A percentile compares a stretch with the other conserved stretches of the same genome.
Conservation (phyloP, 37 sponge, comb jelly and placozoan genomes). For the Dysidea cf. avara region DNA sequence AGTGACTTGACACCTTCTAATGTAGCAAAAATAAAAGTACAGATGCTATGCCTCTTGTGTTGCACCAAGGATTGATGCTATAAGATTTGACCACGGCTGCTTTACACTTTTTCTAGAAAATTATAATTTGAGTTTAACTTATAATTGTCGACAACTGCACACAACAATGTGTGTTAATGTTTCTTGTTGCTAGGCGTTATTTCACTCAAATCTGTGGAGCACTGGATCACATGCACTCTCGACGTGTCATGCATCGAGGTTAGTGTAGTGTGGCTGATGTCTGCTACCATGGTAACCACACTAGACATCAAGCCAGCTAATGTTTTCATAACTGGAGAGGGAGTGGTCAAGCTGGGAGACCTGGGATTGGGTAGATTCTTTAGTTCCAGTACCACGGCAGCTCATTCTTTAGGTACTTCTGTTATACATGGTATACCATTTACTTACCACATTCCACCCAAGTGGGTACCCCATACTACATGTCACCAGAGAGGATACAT, state of each 20-base stretch:
- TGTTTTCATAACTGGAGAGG: slow-evolving; percentile 95
- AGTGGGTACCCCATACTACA: slow-evolving; percentile 99
- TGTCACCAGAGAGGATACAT: slow-evolving; percentile 98
- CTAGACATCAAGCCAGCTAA: slow-evolving; percentile 99
- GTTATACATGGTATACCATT: too few relatives aligned
- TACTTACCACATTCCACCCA: background rate
- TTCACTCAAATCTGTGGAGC: slow-evolving; percentile 95
- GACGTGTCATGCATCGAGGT: slow-evolving; percentile 99
- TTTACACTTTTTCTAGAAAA: too few relatives aligned
- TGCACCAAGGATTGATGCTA: too few relatives aligned
- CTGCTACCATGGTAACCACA: background rate
- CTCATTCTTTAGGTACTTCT: slow-evolving; percentile 85
- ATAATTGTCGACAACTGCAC: background rate
- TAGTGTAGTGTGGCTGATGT: background rate
- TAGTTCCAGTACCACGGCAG: slow-evolving; percentile 96
- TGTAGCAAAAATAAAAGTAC: too few relatives aligned
- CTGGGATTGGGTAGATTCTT: slow-evolving; percentile 96
- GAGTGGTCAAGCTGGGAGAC: slow-evolving; percentile 97
- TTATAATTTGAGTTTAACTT: too few relatives aligned
- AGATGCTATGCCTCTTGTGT: too few relatives aligned
- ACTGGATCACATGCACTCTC: slow-evolving; percentile 96
- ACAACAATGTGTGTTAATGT: background rate
- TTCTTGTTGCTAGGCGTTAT: slow-evolving; percentile 68
- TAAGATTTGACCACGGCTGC: slow-evolving; percentile 4
- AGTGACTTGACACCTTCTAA: too few relatives aligned